These are phyloP conservation scores for Eristalis tenax DNA, from an alignment of 2,888 invertebrate species.

Conservation along the genomic window DNA sequence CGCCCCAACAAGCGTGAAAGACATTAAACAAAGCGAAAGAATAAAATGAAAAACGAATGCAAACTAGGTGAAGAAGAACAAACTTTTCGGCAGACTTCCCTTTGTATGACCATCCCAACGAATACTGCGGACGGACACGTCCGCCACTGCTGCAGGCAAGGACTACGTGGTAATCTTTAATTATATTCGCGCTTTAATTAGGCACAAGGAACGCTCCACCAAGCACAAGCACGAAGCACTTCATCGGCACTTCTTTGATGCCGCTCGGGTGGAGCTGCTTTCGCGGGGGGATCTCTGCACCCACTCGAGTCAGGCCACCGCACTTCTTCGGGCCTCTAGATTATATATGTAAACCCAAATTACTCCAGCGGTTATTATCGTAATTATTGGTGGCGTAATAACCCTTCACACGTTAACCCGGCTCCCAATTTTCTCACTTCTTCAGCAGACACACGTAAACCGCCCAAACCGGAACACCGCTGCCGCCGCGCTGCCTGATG, in stretches of 20 bases:
- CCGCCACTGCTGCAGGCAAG: neutral
- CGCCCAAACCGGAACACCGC: neutral
- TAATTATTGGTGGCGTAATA: slow-evolving; percentile 29
- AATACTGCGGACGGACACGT: neutral
- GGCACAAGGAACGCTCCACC: slow-evolving; percentile 2
- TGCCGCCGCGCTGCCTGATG: neutral
- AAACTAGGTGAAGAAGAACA: slow-evolving; percentile 22
- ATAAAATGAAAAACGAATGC: slow-evolving; percentile 7
- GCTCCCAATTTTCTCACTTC: neutral
- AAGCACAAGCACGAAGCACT: neutral
- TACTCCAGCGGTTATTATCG: slow-evolving; percentile 25
- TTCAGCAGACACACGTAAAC: neutral
- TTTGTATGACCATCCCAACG: neutral
- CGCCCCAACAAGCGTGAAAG: slow-evolving; percentile 2
- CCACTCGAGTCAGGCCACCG: neutral
- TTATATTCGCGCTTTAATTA: slow-evolving; percentile 47
- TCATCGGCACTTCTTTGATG: neutral
- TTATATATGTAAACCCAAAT: slow-evolving; percentile 26
- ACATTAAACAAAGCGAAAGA: slow-evolving; percentile 7
- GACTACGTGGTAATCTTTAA: slow-evolving; percentile 34
- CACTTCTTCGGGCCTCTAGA: neutral
- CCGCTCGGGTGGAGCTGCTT: neutral
- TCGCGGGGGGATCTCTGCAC: neutral
- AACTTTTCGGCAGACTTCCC: slow-evolving; percentile 3
- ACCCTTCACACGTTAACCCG: slow-evolving; percentile 28